phyloP scores from a whole-genome alignment of 2,888 invertebrate species.

The Phragmatobia fuliginosa region DNA sequence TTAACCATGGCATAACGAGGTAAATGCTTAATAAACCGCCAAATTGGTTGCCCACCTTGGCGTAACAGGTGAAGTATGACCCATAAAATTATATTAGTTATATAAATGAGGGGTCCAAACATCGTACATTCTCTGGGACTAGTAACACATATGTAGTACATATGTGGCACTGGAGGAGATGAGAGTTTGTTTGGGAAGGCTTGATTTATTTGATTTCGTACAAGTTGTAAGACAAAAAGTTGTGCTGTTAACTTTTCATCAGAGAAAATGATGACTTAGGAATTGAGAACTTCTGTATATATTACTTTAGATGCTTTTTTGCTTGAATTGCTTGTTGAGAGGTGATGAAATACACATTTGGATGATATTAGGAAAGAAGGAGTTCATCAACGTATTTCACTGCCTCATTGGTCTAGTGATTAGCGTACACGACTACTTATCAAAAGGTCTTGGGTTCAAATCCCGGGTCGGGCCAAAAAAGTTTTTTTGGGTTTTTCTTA shows the following conservation, averaged over 20 bases:
- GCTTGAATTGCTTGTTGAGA: not conserved
- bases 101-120: constrained; percentile 44
- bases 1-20: constrained; percentile 39
- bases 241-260: not conserved
- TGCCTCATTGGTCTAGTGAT: too few species aligned
- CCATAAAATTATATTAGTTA: constrained; percentile 53
- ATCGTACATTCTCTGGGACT: constrained; percentile 24
- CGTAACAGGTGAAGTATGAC: constrained; percentile 52
- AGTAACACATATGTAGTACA: too few species aligned
- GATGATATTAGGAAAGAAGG: too few species aligned
- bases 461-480: too few species aligned
- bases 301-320: not conserved
- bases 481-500: too few species aligned
- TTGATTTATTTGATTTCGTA: not conserved
- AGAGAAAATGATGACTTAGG: not conserved
- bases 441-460: too few species aligned
- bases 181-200: not conserved
- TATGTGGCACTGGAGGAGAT: constrained; percentile 5
- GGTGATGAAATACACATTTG: not conserved
- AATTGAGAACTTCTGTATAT: not conserved
- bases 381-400: too few species aligned
- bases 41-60: constrained; percentile 44
- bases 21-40: constrained; percentile 54
- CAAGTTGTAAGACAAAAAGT: not conserved
- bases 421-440: too few species aligned